A percentile compares a stretch with the other conserved stretches of the same genome.
These are phyloP conservation scores for Moxostoma hubbsi DNA, from an alignment of 2,797 vertebrate genomes.

Conservation along the genomic window DNA sequence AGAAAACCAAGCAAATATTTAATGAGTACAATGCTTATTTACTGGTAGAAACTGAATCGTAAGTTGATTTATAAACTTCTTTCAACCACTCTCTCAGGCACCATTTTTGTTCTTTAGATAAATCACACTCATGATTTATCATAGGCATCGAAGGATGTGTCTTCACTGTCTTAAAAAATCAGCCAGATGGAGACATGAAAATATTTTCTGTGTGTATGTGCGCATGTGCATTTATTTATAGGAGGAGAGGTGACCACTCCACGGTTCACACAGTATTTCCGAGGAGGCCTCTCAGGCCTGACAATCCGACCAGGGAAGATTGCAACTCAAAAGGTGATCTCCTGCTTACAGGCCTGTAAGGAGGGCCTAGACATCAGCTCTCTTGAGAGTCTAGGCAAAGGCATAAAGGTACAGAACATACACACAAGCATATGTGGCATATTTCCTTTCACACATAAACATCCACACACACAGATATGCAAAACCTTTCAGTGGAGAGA, in stretches of 20 bases:
- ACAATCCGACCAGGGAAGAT: slow-evolving; percentile 95
- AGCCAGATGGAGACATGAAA: too few relatives aligned
- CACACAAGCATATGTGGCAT: neutral
- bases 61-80: too few relatives aligned
- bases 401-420: slow-evolving; percentile 86
- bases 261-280: slow-evolving; percentile 94
- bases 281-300: slow-evolving; percentile 93
- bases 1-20: slow-evolving; percentile 20
- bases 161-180: too few relatives aligned
- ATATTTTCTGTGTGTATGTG: slow-evolving; percentile 14
- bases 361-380: slow-evolving; percentile 98
- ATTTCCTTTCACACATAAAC: neutral
- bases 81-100: too few relatives aligned
- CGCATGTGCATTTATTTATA: slow-evolving; percentile 57
- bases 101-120: too few relatives aligned
- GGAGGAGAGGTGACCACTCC: slow-evolving; percentile 95
- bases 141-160: too few relatives aligned
- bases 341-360: slow-evolving; percentile 98
- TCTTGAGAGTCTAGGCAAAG: slow-evolving; percentile 93
- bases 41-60: neutral
- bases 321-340: slow-evolving; percentile 97
- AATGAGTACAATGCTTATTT: neutral
- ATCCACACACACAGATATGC: neutral
- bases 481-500: slow-evolving; percentile 31
- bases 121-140: too few relatives aligned